These are phyloP conservation scores for Bothrops alternatus DNA, from an alignment of 2,797 vertebrate species.

Conservation along the genomic window DNA sequence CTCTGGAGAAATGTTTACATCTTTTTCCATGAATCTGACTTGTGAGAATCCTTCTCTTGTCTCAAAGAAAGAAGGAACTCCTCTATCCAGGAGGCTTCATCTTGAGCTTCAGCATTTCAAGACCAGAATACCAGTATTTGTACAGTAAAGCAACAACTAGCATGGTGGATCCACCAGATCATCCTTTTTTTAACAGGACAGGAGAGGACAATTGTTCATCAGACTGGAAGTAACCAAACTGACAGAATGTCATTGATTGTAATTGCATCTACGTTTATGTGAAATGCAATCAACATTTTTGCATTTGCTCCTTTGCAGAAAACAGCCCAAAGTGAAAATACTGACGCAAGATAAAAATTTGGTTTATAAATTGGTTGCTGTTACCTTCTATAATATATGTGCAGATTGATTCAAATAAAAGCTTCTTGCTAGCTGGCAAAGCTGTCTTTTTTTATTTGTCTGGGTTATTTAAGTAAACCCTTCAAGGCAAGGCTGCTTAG, in stretches of 20 bases:
- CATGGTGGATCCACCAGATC: not conserved
- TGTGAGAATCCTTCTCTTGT: not conserved
- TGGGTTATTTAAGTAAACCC: not conserved
- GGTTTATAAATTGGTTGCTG: not conserved
- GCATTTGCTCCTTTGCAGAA: not conserved
- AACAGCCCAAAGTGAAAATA: not conserved
- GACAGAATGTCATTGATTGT: not conserved
- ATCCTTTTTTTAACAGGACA: not conserved
- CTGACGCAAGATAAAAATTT: not conserved
- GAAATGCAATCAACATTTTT: not conserved
- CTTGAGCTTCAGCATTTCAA: too few species aligned
- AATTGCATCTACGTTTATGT: not conserved
- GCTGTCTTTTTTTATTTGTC: not conserved
- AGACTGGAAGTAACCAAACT: not conserved
- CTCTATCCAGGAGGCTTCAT: not conserved
- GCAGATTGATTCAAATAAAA: not conserved
- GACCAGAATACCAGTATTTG: not conserved
- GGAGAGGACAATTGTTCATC: not conserved
- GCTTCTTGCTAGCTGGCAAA: conserved; percentile 8
- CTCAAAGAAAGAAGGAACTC: not conserved
- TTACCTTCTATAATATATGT: not conserved
- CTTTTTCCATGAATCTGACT: not conserved
- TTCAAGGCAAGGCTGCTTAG: not conserved
- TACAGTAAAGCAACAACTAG: not conserved
- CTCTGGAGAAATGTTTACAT: not conserved